Conservation (phyloP, 1,140 invertebrate genomes). For the Wasmannia auropunctata region DNA sequence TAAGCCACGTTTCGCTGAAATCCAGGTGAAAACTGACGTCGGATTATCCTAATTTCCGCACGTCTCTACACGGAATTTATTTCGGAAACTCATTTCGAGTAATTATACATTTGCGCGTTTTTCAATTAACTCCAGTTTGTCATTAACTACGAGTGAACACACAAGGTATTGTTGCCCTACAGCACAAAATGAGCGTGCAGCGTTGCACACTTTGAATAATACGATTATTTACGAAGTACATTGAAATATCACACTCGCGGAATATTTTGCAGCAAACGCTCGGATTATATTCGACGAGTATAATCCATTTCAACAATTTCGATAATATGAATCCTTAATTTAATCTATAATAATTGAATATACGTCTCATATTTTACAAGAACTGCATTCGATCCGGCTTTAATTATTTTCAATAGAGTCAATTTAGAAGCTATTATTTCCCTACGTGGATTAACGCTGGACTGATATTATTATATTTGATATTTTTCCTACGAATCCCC, state of each 20-base stretch:
- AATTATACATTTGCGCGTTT: background rate
- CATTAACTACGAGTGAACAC: background rate
- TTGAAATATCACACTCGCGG: background rate
- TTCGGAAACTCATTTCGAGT: background rate
- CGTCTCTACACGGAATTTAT: background rate
- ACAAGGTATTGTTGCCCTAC: background rate
- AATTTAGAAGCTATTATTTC: background rate
- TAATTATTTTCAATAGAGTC: slow-evolving; percentile 2
- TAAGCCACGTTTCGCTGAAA: background rate
- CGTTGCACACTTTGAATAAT: background rate
- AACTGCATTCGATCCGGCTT: background rate
- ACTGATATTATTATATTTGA: background rate
- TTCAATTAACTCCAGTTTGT: slow-evolving; percentile 8
- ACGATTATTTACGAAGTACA: background rate
- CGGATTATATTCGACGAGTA: background rate
- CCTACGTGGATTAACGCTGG: background rate
- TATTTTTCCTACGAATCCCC: background rate
- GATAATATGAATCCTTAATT: background rate
- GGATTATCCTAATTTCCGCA: slow-evolving; percentile 3
- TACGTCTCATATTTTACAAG: background rate
- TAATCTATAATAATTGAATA: background rate
- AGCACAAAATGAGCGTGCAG: background rate
- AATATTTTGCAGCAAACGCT: background rate
- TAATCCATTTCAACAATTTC: slow-evolving; percentile 9
- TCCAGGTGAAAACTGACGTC: background rate